These are phyloP conservation scores for Turritopsis rubra DNA, from an alignment of 30 jellyfish, hydroid and myxozoan species.

Conservation along the genomic window DNA sequence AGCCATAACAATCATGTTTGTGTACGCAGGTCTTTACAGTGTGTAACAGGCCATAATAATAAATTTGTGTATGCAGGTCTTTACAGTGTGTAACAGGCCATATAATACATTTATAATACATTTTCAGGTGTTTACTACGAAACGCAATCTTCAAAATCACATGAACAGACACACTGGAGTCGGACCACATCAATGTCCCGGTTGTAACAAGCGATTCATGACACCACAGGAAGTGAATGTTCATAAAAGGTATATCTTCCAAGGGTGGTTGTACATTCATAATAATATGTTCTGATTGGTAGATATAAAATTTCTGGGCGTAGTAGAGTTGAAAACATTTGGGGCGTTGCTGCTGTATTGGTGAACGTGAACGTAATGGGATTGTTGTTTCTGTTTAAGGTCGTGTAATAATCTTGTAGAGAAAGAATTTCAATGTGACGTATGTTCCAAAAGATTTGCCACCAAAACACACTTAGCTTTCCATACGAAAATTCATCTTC, in stretches of 20 bases:
- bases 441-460: constrained; percentile 27
- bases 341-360: too few relatives aligned
- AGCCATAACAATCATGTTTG: too few relatives aligned
- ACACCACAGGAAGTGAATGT: constrained; percentile 31
- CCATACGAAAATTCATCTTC: constrained; percentile 34
- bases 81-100: too few relatives aligned
- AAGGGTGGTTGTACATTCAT: background rate
- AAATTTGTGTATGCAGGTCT: too few relatives aligned
- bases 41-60: too few relatives aligned
- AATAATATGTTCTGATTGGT: background rate
- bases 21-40: too few relatives aligned
- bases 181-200: constrained; percentile 42
- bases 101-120: too few relatives aligned
- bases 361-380: background rate
- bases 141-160: constrained; percentile 29
- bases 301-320: background rate
- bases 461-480: constrained; percentile 35
- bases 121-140: constrained; percentile 26
- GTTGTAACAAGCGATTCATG: constrained; percentile 31
- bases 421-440: constrained; percentile 25
- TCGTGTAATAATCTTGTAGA: constrained; percentile 39
- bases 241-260: constrained; percentile 26
- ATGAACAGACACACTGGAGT: constrained; percentile 46
- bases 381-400: background rate
- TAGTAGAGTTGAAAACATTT: background rate